phyloP scores from a whole-genome alignment of 1,140 invertebrate species.

The Psilanteris sp. region DNA sequence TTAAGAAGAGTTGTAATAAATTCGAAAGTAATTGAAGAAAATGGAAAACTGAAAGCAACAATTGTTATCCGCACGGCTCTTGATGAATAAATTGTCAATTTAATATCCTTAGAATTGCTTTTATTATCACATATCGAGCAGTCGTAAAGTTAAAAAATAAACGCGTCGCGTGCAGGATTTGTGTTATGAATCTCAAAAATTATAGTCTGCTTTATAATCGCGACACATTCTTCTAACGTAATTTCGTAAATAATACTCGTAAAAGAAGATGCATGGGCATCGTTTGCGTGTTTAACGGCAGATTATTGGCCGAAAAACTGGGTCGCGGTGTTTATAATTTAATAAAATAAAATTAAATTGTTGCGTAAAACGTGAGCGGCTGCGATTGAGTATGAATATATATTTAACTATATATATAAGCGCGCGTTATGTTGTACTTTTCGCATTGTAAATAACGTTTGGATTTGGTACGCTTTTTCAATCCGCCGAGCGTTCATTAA shows the following conservation, averaged over 20 bases:
- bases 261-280: slow-evolving; percentile 11
- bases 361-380: slow-evolving; percentile 7
- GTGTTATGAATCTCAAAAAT: too few species aligned
- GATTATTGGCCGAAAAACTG: slow-evolving; percentile 24
- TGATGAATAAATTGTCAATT: too few species aligned
- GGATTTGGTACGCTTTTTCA: slow-evolving; percentile 13
- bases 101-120: too few species aligned
- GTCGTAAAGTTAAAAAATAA: too few species aligned
- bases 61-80: too few species aligned
- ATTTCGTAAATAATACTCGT: slow-evolving; percentile 22
- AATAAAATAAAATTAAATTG: slow-evolving; percentile 22
- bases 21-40: too few species aligned
- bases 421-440: not conserved
- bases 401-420: too few species aligned
- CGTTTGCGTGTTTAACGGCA: not conserved
- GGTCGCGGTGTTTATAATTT: slow-evolving; percentile 28
- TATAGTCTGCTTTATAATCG: not conserved
- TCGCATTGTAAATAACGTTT: slow-evolving; percentile 17
- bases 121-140: too few species aligned
- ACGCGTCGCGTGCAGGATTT: too few species aligned
- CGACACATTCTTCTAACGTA: not conserved
- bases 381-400: slow-evolving; percentile 3
- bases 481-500: slow-evolving; percentile 25
- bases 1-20: too few species aligned
- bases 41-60: too few species aligned